Conservation (phyloP, 2,888 invertebrate species). For the Cacoxenus indagator region DNA sequence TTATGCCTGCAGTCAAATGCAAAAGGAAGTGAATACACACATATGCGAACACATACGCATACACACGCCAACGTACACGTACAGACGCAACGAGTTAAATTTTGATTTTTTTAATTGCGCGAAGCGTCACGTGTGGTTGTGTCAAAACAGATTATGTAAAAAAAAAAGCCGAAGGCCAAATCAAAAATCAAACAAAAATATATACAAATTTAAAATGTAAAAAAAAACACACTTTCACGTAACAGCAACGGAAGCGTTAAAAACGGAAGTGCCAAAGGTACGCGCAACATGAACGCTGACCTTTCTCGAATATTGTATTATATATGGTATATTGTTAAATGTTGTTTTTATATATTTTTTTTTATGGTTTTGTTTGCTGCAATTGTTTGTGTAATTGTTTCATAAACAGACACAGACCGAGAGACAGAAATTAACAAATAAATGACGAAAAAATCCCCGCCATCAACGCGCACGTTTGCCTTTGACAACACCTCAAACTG, state of each 20-base stretch:
- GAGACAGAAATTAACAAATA: not conserved
- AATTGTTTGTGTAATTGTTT: not conserved
- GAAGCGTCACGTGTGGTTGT: not conserved
- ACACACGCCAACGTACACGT: not conserved
- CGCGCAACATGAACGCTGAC: slow-evolving; percentile 4
- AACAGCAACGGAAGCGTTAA: slow-evolving; percentile 16
- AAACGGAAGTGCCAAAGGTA: slow-evolving; percentile 12
- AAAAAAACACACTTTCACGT: not conserved
- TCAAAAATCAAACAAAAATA: not conserved
- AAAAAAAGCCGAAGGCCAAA: too few relatives aligned
- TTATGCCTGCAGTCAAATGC: too few relatives aligned
- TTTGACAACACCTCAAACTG: too few relatives aligned
- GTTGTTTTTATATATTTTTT: not conserved
- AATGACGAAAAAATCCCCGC: not conserved
- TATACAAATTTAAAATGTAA: not conserved
- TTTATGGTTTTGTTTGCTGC: slow-evolving; percentile 3
- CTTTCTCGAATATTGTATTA: slow-evolving; percentile 19
- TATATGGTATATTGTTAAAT: too few relatives aligned
- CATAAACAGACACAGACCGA: not conserved
- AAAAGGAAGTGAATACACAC: too few relatives aligned
- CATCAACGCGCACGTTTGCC: not conserved
- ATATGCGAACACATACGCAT: too few relatives aligned
- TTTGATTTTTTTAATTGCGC: slow-evolving; percentile 32
- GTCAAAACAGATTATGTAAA: too few relatives aligned
- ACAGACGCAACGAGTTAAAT: slow-evolving; percentile 25